These are phyloP conservation scores for Sesamia nonagrioides DNA, from an alignment of 1,140 invertebrate species.

Conservation along the genomic window DNA sequence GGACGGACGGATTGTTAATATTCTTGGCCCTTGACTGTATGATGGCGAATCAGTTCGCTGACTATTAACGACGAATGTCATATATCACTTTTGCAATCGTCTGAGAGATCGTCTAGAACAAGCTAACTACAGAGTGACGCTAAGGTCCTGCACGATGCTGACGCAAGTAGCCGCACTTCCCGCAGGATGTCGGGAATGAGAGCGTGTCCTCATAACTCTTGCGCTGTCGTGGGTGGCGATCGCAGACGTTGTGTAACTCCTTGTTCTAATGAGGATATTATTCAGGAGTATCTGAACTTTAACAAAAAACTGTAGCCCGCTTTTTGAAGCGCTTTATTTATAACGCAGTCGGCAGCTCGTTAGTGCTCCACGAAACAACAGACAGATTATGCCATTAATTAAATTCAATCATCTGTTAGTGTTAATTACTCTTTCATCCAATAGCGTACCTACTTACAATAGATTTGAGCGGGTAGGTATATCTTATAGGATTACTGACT, in stretches of 20 bases:
- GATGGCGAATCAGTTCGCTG: slow-evolving; percentile 48
- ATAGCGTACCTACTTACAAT: slow-evolving; percentile 4
- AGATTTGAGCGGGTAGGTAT: background rate
- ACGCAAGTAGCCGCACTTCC: slow-evolving; percentile 81
- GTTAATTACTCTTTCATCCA: slow-evolving; percentile 51
- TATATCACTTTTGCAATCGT: slow-evolving; percentile 73
- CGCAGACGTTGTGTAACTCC: slow-evolving; percentile 70
- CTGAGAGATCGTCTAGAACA: slow-evolving; percentile 75
- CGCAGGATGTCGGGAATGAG: slow-evolving; percentile 86
- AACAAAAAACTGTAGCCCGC: slow-evolving; percentile 58
- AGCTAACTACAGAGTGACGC: slow-evolving; percentile 57
- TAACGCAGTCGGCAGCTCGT: slow-evolving; percentile 59
- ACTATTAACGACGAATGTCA: slow-evolving; percentile 60
- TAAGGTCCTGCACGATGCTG: slow-evolving; percentile 77
- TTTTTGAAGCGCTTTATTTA: slow-evolving; percentile 67
- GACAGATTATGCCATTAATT: slow-evolving; percentile 61
- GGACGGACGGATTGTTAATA: background rate
- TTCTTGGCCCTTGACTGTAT: slow-evolving; percentile 55
- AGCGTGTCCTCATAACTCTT: slow-evolving; percentile 84
- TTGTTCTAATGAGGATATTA: slow-evolving; percentile 78
- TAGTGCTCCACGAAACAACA: slow-evolving; percentile 58
- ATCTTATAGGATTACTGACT: background rate
- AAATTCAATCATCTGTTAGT: slow-evolving; percentile 49
- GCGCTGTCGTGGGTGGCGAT: slow-evolving; percentile 78
- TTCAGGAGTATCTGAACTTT: slow-evolving; percentile 68